Base-by-base conservation (phyloP, 35 echinoderm and acorn worm genomes). In the Ophioderma brevispina region DNA sequence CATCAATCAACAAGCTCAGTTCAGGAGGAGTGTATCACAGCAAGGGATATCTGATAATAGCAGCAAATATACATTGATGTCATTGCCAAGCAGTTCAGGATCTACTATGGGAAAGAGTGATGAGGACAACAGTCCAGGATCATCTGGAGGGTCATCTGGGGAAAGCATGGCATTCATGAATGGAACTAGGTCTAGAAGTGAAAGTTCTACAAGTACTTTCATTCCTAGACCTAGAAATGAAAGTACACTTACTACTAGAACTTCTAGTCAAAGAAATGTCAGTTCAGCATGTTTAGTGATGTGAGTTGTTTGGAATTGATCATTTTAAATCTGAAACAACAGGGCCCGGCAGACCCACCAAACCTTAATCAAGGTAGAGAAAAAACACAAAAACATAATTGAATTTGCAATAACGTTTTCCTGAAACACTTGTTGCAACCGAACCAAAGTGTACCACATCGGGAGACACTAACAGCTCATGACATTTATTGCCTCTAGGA, bases 1-100 rank as follows among this genome's bases (percentile, higher is more conserved):
- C 80, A 87, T 92, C 28, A 92, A 92, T 63, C 85, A 92, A 87
- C 63, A 92, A 80, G 91, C 91, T 32, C 84, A 86, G 39, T 10
- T 92, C 17, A 92, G 85, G 49, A 35, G 89, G 37, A n/a, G n/a
- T n/a, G n/a, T n/a, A n/a, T 63, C 79, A 40, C 36, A 82, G 31
- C 38, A 35, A 33, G 89, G 89, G 30, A 84, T 49, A 84, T 33
- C 52, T 17, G 36, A 36, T 35, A 52, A 32, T 55, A 36, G 83
- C 52, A 59, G 83, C 23, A 52, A 85, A 85, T 52, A 85, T 64
- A 35, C 63, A 64, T 37, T 59, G 32, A 36, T 64, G 83, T 37
- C 80, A 33, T 36, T 43, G 25, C 37, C 35, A 15, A 19, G 32
- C 0, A 35, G 32, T 36, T 0, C 50, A 6, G 33, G 1, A 1